A percentile compares a stretch with the other conserved stretches of the same genome.
These are phyloP conservation scores for Tragelaphus buxtoni DNA, from an alignment of 2,113 vertebrate species.

Conservation along the genomic window DNA sequence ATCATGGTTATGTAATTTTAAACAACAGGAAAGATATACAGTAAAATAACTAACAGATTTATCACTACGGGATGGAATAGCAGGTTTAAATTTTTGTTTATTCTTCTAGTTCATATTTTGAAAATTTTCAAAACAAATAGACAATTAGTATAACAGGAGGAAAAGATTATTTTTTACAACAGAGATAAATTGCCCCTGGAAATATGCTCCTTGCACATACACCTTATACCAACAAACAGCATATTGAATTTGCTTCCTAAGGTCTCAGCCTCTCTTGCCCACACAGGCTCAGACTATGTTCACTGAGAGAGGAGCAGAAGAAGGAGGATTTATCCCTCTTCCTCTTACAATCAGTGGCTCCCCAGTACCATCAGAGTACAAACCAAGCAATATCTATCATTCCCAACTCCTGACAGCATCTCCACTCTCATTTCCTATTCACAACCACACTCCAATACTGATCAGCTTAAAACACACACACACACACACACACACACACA, in stretches of 20 bases:
- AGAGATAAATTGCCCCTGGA: not conserved
- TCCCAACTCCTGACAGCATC: not conserved
- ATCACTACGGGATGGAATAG: not conserved
- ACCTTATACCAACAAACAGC: not conserved
- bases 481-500: not conserved
- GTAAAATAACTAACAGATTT: not conserved
- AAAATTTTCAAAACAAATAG: not conserved
- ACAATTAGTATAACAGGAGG: not conserved
- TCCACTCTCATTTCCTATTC: not conserved
- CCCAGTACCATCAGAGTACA: not conserved
- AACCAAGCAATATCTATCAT: not conserved
- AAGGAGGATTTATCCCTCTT: not conserved
- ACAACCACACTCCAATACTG: not conserved
- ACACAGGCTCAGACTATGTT: not conserved
- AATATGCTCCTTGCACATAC: not conserved
- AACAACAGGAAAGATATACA: not conserved
- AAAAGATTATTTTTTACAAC: not conserved
- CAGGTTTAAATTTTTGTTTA: not conserved
- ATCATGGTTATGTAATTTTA: not conserved
- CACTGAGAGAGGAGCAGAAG: not conserved
- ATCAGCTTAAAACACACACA: not conserved
- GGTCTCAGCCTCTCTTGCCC: not conserved
- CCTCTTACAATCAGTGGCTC: not conserved
- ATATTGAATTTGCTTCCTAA: not conserved
- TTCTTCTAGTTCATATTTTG: not conserved